Evolutionary conservation across 2,888 invertebrate genomes (phyloP), one percentile per base, ranked within the genome.

Genomic region (Chrysolina oricalcia): DNA sequence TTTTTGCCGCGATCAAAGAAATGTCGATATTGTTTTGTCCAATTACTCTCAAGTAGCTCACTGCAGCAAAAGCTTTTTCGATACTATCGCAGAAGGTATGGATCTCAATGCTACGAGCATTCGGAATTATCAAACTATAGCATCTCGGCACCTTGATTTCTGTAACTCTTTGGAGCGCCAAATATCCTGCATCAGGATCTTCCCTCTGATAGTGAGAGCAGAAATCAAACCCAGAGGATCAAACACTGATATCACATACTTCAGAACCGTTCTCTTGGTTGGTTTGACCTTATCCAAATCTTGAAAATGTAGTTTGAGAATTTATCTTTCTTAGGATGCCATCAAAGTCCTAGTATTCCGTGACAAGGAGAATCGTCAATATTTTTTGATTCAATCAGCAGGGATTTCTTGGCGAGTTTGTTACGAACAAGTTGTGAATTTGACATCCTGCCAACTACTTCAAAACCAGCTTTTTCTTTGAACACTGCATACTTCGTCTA

Each of bases 381-480:
- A 17, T 40, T 21, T 13, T 64, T 64, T 17, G 17, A 53, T 17
- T 53, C 0, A 5, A 11, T 0, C 53, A 53, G 11, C 19, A 13
- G 9, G 19, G 53, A 53, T 43, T 40, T 19, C 17, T 10, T 19
- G 15, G 13, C 19, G n/a, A 68, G n/a, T 56, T 21, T 35, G 13
- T 62, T 27, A 13, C 27, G 62, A n/a, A 62, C 13, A 62, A 23
- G 10, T n/a, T 62, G 15, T 23, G 62, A 62, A n/a, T 62, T 62
- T 13, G 62, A n/a, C 62, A 62, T 62, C 62, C 62, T 5, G 27
- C 27, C n/a, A n/a, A 62, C 62, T 62, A 62, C 27, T 23, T 62
- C 62, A 9, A 62, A 62, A 4, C 62, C 27, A n/a, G 2, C 27
- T n/a, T 63, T 50, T 63, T 63, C 9, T 63, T 40, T 63, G 35